A percentile compares a stretch with the other conserved stretches of the same genome.
phyloP scores from a whole-genome alignment of 1,140 invertebrate species.

The Pseudomyrmex flavicornis region DNA sequence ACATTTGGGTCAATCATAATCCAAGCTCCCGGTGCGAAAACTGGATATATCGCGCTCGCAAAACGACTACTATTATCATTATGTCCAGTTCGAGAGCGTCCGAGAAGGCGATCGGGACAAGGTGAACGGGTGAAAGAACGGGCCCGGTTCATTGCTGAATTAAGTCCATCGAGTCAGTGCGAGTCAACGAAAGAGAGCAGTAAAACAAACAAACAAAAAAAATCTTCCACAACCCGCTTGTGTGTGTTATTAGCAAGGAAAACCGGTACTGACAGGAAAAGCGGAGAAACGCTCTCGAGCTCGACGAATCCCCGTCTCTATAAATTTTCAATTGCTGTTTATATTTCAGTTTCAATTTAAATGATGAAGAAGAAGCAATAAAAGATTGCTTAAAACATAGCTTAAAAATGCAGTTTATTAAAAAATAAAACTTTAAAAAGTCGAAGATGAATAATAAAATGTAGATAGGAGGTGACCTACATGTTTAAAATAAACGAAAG shows the following conservation, averaged over 20 bases:
- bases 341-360: neutral
- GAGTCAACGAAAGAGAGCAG: neutral
- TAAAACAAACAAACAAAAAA: neutral
- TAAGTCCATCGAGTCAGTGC: conserved; percentile 1
- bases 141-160: conserved; percentile 38
- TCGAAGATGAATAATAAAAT: no score
- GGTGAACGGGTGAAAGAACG: conserved; percentile 55
- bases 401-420: neutral
- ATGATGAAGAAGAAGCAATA: neutral
- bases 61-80: conserved; percentile 44
- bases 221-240: neutral
- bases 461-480: no score
- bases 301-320: neutral
- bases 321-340: neutral
- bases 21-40: conserved; percentile 44
- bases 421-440: no score
- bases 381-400: neutral
- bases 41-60: conserved; percentile 37
- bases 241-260: neutral
- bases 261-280: neutral
- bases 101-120: conserved; percentile 48
- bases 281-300: neutral
- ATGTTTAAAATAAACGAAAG: no score
- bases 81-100: conserved; percentile 37
- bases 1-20: conserved; percentile 61